Evolutionary conservation across 2,888 invertebrate genomes (phyloP).

Genomic region (Chymomyza caudatula): DNA sequence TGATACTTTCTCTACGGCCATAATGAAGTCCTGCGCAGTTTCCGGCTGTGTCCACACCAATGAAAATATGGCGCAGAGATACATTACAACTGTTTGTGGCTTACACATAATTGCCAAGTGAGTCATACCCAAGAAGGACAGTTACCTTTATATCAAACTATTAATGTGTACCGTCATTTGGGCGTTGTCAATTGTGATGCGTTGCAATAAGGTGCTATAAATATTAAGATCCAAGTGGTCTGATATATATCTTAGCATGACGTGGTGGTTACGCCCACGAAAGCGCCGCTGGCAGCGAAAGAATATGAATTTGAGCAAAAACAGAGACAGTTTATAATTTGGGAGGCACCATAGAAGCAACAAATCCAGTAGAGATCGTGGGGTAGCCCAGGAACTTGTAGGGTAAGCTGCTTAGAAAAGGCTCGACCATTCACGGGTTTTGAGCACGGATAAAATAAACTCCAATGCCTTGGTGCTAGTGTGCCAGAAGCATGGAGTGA

Average conservation of each 20-base stretch:
- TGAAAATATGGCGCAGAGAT: neutral
- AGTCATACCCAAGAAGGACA: neutral
- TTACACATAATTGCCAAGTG: neutral
- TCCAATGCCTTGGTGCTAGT: neutral
- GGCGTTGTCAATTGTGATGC: no score
- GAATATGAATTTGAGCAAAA: no score
- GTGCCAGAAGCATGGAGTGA: neutral
- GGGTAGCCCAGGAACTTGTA: no score
- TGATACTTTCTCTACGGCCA: constrained; percentile 19
- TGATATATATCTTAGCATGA: no score
- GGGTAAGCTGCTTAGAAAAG: neutral
- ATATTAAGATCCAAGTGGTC: no score
- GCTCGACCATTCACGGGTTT: neutral
- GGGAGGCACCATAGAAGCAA: constrained; percentile 3
- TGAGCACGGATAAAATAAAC: neutral
- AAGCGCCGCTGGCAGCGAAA: no score
- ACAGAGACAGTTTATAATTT: constrained; percentile 14
- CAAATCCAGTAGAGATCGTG: constrained; percentile 38
- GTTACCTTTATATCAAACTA: neutral
- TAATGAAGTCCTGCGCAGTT: neutral
- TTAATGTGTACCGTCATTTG: neutral
- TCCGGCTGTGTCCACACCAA: neutral
- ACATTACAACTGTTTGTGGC: neutral
- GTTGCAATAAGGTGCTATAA: no score
- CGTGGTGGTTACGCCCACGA: no score